These are phyloP conservation scores for Hedya salicella DNA, from an alignment of 2,888 invertebrate species.

Conservation along the genomic window DNA sequence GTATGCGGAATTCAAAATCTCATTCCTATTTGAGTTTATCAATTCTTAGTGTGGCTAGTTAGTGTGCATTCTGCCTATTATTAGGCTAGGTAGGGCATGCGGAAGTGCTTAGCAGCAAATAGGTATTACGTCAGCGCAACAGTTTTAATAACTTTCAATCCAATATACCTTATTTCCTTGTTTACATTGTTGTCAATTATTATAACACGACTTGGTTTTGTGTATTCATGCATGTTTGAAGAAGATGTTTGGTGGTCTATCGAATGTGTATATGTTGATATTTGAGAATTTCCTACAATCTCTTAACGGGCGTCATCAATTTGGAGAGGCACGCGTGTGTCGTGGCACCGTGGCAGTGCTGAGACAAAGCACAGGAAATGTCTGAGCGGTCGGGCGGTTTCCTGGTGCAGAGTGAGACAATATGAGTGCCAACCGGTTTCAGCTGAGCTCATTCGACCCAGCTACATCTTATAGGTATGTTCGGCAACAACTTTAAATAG, in stretches of 20 bases:
- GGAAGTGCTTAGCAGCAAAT: conserved; percentile 70
- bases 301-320: conserved; percentile 42
- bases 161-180: conserved; percentile 77
- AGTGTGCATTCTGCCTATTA: conserved; percentile 26
- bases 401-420: conserved; percentile 81
- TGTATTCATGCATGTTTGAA: conserved; percentile 41
- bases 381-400: conserved; percentile 75
- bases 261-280: conserved; percentile 2
- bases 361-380: conserved; percentile 81
- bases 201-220: conserved; percentile 54
- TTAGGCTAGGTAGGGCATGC: conserved; percentile 77
- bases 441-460: conserved; percentile 72
- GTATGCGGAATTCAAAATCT: background rate
- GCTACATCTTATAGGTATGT: conserved; percentile 49
- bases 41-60: background rate
- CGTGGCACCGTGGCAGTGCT: conserved; percentile 62
- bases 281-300: conserved; percentile 29
- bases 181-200: conserved; percentile 54
- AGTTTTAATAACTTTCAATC: conserved; percentile 81
- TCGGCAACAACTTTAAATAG: conserved; percentile 16
- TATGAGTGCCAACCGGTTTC: conserved; percentile 80
- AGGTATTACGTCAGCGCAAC: conserved; percentile 78
- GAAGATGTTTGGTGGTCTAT: conserved; percentile 15
- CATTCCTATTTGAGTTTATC: background rate
- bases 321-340: conserved; percentile 51